Conservation (phyloP, 2,888 invertebrate species). For the Omphaloscelis lunosa region DNA sequence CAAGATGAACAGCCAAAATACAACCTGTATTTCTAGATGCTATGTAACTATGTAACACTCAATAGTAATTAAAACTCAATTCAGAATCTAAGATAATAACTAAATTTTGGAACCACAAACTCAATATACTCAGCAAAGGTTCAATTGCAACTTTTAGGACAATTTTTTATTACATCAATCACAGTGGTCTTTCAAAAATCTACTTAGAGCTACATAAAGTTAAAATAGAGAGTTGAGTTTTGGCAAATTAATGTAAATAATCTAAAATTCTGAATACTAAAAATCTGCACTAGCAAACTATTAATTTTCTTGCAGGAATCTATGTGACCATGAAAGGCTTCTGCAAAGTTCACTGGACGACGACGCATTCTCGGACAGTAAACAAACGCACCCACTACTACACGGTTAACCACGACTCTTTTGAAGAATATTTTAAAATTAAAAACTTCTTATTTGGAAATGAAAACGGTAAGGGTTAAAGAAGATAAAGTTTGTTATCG, state of each 20-base stretch:
- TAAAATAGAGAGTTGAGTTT: background rate
- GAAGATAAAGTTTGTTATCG: background rate
- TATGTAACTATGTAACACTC: too few relatives aligned
- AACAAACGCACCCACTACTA: slow-evolving; percentile 73
- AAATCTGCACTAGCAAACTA: background rate
- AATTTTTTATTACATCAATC: background rate
- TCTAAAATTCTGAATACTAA: background rate
- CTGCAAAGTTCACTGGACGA: slow-evolving; percentile 89
- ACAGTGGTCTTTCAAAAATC: background rate
- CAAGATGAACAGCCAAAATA: background rate
- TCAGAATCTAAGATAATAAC: background rate
- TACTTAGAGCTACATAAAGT: background rate
- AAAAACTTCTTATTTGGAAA: slow-evolving; percentile 87
- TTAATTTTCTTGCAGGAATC: slow-evolving; percentile 82
- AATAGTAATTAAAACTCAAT: background rate
- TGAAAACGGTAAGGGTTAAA: slow-evolving; percentile 78
- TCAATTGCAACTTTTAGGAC: background rate
- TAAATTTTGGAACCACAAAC: background rate
- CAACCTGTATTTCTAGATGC: background rate
- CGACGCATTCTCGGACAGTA: slow-evolving; percentile 70
- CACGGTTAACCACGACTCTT: slow-evolving; percentile 82
- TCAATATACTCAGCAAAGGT: background rate
- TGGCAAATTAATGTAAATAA: background rate
- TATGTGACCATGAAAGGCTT: slow-evolving; percentile 88
- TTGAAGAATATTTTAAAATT: slow-evolving; percentile 88